Evolutionary conservation across 53 echinoderm and acorn worm species (phyloP).

Genomic region (Actinopyga echinites): DNA sequence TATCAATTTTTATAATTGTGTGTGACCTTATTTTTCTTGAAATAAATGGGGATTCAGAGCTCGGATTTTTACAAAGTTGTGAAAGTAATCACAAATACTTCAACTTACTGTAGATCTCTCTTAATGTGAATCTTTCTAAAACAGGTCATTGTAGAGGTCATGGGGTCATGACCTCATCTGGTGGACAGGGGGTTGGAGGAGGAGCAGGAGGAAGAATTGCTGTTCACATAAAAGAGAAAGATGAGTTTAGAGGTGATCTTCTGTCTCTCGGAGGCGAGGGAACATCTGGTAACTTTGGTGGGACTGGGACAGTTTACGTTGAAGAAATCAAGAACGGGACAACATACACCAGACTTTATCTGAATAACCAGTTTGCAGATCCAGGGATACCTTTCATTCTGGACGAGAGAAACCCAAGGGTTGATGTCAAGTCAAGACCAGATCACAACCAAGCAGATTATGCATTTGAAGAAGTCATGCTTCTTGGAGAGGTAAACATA

Average conservation of each 20-base stretch:
- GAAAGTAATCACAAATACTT: too few relatives aligned
- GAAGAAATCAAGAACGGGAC: conserved; percentile 78
- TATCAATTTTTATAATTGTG: too few relatives aligned
- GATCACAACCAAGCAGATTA: conserved; percentile 77
- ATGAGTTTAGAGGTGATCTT: conserved; percentile 83
- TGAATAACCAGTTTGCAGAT: conserved; percentile 71
- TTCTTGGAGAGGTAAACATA: conserved; percentile 68
- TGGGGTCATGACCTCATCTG: conserved; percentile 67
- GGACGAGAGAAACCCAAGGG: conserved; percentile 69
- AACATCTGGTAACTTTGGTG: conserved; percentile 65
- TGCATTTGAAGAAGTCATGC: conserved; percentile 80
- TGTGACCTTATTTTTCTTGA: too few relatives aligned
- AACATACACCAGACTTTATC: conserved; percentile 73
- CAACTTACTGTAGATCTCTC: too few relatives aligned
- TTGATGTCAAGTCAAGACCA: conserved; percentile 50
- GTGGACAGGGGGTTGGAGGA: conserved; percentile 69
- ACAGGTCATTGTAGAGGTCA: conserved; percentile 84
- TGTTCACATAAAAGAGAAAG: conserved; percentile 67
- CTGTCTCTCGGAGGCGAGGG: conserved; percentile 70
- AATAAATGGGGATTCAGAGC: too few relatives aligned
- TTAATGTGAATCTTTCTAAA: too few relatives aligned
- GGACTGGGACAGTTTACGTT: conserved; percentile 85
- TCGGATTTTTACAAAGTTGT: too few relatives aligned
- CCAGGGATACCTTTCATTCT: conserved; percentile 71
- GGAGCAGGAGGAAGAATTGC: conserved; percentile 92